Base-by-base conservation (phyloP, 1,140 invertebrate genomes). In the Cydia pomonella region DNA sequence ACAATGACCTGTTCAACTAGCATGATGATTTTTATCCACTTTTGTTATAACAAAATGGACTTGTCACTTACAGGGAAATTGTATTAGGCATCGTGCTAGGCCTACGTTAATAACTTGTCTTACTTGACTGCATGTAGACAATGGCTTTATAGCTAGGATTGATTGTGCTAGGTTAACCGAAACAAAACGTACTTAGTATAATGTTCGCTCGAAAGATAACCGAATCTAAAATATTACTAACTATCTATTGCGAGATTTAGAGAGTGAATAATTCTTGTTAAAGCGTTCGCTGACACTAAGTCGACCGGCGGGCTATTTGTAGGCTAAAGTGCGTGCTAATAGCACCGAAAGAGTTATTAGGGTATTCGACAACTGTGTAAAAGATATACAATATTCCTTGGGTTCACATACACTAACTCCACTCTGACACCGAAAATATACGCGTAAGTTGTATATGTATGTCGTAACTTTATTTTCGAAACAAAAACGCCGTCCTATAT, bases 101-200 rank as follows among this genome's bases (percentile, higher is more conserved):
- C 50, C 50, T 53, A 0, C 7, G 7, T 1, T 53, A 18, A 53
- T 21, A 53, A 53, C n/a, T 53, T 53, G 50, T 59, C 21, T 59
- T 23, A 59, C 53, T 59, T 59, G 18, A 59, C 53, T 59, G 53
- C 53, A 59, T 59, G 21, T 59, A 59, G 53, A 59, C 53, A 59
- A 59, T 59, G 21, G 21, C 2, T 21, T 53, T 23, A 12, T 23
- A 53, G 50, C 50, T 53, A 9, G 21, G 0, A 23, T 23, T 23
- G 53, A 23, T 23, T 59, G 53, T 59, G 53, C 21, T 59, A 59
- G 6, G 53, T 59, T 21, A 59, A 23, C 18, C 53, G 53, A 59
- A 23, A 59, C 53, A 12, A 23, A 10, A 23, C 6, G 18, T 21
- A 21, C 53, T 21, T 59, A 41, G 6, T 7, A 33, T 7, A 33